Base-by-base conservation (phyloP, 2,888 invertebrate species). In the Nephrotoma appendiculata region DNA sequence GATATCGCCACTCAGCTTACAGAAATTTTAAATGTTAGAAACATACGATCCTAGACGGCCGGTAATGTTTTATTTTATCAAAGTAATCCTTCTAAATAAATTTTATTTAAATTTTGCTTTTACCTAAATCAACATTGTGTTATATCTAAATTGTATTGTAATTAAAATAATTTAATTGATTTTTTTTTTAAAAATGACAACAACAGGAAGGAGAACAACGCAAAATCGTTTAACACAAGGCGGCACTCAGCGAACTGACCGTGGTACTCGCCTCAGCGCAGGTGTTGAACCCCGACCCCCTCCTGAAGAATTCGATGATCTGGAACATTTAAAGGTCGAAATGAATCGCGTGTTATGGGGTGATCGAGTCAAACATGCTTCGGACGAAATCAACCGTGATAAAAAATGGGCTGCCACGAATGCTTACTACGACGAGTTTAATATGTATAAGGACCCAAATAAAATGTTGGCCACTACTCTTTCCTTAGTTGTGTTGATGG, bases 401-500 rank as follows among this genome's bases (percentile, higher is more conserved):
- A 71, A 71, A 31, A 71, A 71, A 9, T 71, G 7, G 19, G 71
- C 31, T 71, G 71, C 71, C 0, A 71, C 71, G 3, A 71, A 7
- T 71, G 71, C 71, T 0, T 84, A 84, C 43, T 84, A 42, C n/a
- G 84, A 84, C 42, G 48, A 48, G 41, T 19, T 41, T n/a, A 86
- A 86, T 86, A 6, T 48, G 9, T 86, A 48, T 12, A 86, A 45
- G n/a, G 86, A 86, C 11, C 45, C 45, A 6, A 86, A 44, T 5
- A 44, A 48, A 86, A 86, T 86, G 86, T 86, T 86, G 12, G 45
- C 86, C 15, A 57, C 57, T 3, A 43, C 86, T n/a, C n/a, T 71
- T 3, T 41, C 45, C 6, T 43, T 44, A n/a, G n/a, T 86, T 12
- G 71, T 83, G 1, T 41, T 86, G 44, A 41, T 86, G 42, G 88